A percentile compares a stretch with the other conserved stretches of the same genome.
Conservation (phyloP, 1,140 invertebrate species). For the Drosophila parvula region DNA sequence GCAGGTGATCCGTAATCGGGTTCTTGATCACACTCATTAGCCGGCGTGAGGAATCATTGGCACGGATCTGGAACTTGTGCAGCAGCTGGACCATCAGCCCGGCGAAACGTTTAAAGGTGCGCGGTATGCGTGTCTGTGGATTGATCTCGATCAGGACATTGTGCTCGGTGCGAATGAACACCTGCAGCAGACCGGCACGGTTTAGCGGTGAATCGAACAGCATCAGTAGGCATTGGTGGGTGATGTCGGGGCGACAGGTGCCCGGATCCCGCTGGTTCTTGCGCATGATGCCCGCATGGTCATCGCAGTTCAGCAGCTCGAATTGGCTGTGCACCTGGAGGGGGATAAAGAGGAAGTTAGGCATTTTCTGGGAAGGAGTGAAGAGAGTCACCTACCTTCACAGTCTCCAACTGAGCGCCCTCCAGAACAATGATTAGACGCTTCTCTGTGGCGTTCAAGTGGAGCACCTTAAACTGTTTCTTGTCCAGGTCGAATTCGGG, state of each 20-base stretch:
- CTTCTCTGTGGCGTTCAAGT: conserved; percentile 88
- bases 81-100: conserved; percentile 99
- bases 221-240: conserved; percentile 98
- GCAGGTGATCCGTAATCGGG: conserved; percentile 96
- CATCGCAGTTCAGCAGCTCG: conserved; percentile 97
- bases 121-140: conserved; percentile 98
- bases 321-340: conserved; percentile 92
- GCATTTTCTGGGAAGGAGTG: background rate
- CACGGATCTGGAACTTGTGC: conserved; percentile 96
- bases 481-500: conserved; percentile 80
- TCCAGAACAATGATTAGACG: conserved; percentile 97
- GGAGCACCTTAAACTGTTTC: conserved; percentile 78
- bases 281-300: conserved; percentile 92
- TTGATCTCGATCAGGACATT: conserved; percentile 99
- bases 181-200: conserved; percentile 93
- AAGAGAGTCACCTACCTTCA: conserved; percentile 89
- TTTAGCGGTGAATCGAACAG: conserved; percentile 98
- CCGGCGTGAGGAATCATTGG: conserved; percentile 95
- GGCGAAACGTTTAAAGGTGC: conserved; percentile 99
- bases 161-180: conserved; percentile 97
- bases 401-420: conserved; percentile 96
- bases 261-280: conserved; percentile 94
- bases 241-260: conserved; percentile 95
- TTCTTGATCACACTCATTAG: conserved; percentile 99
- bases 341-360: conserved; percentile 40